phyloP scores from a whole-genome alignment of 2,888 invertebrate genomes.

The Nemurella pictetii region DNA sequence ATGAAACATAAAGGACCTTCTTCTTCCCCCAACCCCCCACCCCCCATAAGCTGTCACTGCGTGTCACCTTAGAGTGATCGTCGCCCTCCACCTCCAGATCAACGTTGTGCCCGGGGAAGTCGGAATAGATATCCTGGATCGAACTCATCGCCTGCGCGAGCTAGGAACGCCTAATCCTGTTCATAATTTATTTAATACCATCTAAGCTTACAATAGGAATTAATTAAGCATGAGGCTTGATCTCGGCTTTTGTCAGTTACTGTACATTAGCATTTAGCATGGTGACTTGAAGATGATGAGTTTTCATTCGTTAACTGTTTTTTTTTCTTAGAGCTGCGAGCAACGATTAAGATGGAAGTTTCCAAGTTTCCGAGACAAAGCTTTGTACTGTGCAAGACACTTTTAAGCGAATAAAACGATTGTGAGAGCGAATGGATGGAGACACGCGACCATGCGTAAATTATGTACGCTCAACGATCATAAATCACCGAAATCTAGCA shows the following conservation, averaged over 20 bases:
- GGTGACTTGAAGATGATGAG: slow-evolving; percentile 4
- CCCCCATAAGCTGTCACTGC: background rate
- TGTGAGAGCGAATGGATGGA: background rate
- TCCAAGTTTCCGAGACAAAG: background rate
- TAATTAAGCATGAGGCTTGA: slow-evolving; percentile 7
- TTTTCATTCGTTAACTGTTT: slow-evolving; percentile 8
- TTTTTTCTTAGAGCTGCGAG: background rate
- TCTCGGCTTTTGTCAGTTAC: background rate
- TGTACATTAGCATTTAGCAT: slow-evolving; percentile 14
- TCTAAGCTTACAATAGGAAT: slow-evolving; percentile 3
- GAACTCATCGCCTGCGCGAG: background rate
- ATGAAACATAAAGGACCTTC: background rate
- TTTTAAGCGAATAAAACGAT: background rate
- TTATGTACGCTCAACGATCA: slow-evolving; percentile 17
- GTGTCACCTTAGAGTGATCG: background rate
- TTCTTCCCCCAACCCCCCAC: too few species aligned
- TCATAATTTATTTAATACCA: background rate
- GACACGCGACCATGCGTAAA: slow-evolving; percentile 19
- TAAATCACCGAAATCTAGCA: slow-evolving; percentile 21
- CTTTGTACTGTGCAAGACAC: background rate
- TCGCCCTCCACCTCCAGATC: background rate
- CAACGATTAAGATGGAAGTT: slow-evolving; percentile 7
- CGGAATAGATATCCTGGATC: background rate
- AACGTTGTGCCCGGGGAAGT: background rate
- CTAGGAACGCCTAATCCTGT: background rate